Evolutionary conservation across 92 coral and sea anemone genomes (phyloP), one percentile per base, ranked within the genome.

Genomic region (Blastomussa wellsi): DNA sequence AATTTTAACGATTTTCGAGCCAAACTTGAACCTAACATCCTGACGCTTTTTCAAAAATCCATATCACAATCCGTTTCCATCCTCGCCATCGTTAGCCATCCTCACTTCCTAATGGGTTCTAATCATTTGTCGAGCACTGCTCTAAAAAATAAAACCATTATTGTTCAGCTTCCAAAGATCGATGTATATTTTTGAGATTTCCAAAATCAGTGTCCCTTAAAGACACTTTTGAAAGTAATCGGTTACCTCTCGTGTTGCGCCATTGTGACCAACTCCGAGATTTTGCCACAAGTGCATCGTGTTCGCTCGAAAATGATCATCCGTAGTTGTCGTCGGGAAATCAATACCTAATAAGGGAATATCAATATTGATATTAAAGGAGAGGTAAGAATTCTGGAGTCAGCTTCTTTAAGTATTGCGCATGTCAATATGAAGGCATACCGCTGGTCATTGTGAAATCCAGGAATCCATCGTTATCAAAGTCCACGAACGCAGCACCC

Each of bases 401-500:
- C 28, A 37, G 33, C 26, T 0, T 5, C 14, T 19, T 13, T 11
- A 14, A 24, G 42, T 42, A 26, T 0, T 20, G 20, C 6, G 37
- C 26, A 72, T 19, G 39, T 37, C 15, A 7, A 38, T 12, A 14
- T 28, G 8, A 44, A 6, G 17, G 47, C 67, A 55, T 90, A 95
- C 98, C 98, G 39, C 94, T 92, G 29, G 98, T 93, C 97, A 88
- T 90, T 71, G 93, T 86, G 22, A 95, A 4, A 60, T 95, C 98
- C 68, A 89, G 87, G 78, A 93, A 93, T 16, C 93, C 98, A 75
- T 95, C 90, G 82, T 95, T 95, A 84, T 95, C 88, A 75, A 95
- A 93, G 89, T 95, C 98, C 64, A 95, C 51, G 65, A 95, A 95
- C 14, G 98, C 97, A 15, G 98, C 93, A 32, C 98, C 98, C 98